phyloP scores from a whole-genome alignment of 2,888 invertebrate genomes.

The Criorhina ranunculi region DNA sequence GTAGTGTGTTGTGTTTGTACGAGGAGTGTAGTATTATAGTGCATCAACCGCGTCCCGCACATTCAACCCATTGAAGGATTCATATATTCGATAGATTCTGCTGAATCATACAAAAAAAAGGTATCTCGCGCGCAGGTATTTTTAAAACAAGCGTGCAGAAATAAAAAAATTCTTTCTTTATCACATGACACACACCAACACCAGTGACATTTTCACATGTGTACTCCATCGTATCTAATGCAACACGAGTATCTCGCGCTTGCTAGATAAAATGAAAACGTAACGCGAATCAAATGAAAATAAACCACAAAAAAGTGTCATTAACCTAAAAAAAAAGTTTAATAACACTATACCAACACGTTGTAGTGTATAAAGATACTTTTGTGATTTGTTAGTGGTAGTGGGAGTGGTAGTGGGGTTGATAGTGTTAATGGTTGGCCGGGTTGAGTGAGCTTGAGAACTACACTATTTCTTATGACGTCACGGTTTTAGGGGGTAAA shows the following conservation, averaged over 20 bases:
- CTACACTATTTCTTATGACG: constrained; percentile 53
- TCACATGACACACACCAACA: constrained; percentile 34
- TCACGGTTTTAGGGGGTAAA: constrained; percentile 58
- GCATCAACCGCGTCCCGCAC: constrained; percentile 11
- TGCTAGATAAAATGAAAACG: constrained; percentile 34
- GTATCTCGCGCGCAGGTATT: constrained; percentile 27
- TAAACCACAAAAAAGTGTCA: constrained; percentile 63
- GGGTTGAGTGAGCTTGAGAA: constrained; percentile 38
- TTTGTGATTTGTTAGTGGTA: background rate
- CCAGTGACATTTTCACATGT: background rate
- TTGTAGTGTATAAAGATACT: no score
- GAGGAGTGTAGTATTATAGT: constrained; percentile 21
- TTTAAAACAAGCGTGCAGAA: constrained; percentile 26
- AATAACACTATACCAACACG: no score
- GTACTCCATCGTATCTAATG: constrained; percentile 13
- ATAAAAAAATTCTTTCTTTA: constrained; percentile 3
- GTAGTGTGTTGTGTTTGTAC: no score
- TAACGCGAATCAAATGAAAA: constrained; percentile 45
- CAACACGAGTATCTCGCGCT: constrained; percentile 14
- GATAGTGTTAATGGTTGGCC: background rate
- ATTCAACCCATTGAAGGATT: background rate
- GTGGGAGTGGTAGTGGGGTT: background rate
- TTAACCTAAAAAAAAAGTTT: constrained; percentile 58
- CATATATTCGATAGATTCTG: background rate
- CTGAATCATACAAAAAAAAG: constrained; percentile 48